Base-by-base conservation (phyloP, 2,113 vertebrate species). In the Smithornis capensis region DNA sequence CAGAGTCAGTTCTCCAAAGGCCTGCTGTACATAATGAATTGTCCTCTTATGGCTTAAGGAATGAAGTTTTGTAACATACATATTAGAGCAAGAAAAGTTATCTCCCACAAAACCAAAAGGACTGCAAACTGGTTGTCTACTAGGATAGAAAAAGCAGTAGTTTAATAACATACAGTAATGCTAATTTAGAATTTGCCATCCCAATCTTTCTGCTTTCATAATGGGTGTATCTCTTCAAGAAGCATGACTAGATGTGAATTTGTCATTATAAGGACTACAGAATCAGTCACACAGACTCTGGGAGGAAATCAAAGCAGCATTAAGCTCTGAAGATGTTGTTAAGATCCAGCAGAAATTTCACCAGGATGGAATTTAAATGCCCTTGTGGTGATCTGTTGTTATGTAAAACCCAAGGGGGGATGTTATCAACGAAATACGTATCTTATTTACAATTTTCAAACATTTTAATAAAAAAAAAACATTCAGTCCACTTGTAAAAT, bases 131-230 rank as follows among this genome's bases (percentile, higher is more conserved):
- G 29, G 87, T 93, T 29, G 2, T 74, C 59, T 93, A 96, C 80
- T 69, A 79, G 82, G 97, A 93, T 76, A 45, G 90, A 95, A 92
- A 93, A 96, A 85, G 90, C 77, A 83, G 80, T 63, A 85, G 89
- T 97, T 97, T 88, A 97, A 87, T 94, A 90, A 95, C 44, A 94
- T 47, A 82, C 23, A 74, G 93, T 75, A 95, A 98, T 96, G 89
- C 78, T 95, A 96, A 96, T 95, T 93, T 97, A 94, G 94, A 95
- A 97, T 97, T 98, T 97, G 94, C 86, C 69, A 92, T 93, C 94
- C 95, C 84, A 92, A 60, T 85, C 88, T 94, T 91, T 88, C 78
- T 63, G 60, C 68, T 95, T 88, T 94, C 74, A 71, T 96, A 88
- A 95, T 5, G 77, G 62, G n/a, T 47, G 23, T 82, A 74, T 64